Percentiles rank a stretch among this genome's conserved stretches.
These are phyloP conservation scores for Festucalex cinctus DNA, from an alignment of 2,113 vertebrate genomes.

Conservation along the genomic window DNA sequence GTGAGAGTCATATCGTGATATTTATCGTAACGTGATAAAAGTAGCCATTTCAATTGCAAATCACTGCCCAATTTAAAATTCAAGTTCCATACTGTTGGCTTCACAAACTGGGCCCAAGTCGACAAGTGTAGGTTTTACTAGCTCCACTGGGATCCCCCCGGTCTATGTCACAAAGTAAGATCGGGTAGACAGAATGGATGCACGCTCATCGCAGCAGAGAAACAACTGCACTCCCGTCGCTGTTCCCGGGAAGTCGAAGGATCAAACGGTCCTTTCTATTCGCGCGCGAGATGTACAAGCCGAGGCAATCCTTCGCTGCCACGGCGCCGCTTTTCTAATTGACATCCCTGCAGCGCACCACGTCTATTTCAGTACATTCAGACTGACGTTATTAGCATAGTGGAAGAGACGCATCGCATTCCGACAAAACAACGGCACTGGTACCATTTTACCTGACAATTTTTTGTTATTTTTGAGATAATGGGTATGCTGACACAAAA, in stretches of 20 bases:
- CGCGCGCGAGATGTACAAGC: constrained; percentile 43
- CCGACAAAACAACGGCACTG: constrained; percentile 1
- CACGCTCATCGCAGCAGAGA: background rate
- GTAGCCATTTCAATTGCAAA: too few relatives aligned
- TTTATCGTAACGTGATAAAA: too few relatives aligned
- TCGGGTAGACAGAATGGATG: background rate
- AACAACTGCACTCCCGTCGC: constrained; percentile 17
- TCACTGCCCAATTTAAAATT: background rate
- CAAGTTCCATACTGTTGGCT: background rate
- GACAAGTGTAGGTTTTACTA: too few relatives aligned
- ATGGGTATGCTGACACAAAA: background rate
- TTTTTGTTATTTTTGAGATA: background rate
- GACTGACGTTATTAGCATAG: constrained; percentile 35
- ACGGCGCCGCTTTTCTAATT: constrained; percentile 54
- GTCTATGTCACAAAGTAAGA: background rate
- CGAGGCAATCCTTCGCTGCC: constrained; percentile 48
- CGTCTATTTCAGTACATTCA: constrained; percentile 55
- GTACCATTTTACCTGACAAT: background rate
- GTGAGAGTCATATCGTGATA: too few relatives aligned
- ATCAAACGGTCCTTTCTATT: constrained; percentile 47
- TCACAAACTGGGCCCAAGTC: background rate
- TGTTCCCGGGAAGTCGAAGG: constrained; percentile 29
- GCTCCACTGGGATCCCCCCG: background rate
- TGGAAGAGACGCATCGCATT: constrained; percentile 29
- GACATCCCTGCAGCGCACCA: constrained; percentile 51